A percentile compares a stretch with the other conserved stretches of the same genome.
Conservation (phyloP, 2,888 invertebrate genomes). For the Drosophila nigricruria region DNA sequence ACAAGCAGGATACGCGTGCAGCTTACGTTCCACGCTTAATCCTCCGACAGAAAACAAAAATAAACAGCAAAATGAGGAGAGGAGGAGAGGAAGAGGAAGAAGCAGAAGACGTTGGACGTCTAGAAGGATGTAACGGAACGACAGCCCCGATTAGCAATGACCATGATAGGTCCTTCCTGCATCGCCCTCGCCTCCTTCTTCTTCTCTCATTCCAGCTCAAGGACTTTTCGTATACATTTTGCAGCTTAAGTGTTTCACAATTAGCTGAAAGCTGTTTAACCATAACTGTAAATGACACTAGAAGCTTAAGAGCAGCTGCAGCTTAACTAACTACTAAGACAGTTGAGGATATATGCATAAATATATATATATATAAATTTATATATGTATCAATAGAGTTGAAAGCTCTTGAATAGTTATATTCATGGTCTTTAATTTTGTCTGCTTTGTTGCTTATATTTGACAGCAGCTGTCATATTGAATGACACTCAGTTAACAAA, state of each 20-base stretch:
- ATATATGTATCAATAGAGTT: constrained; percentile 10
- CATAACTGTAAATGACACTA: constrained; percentile 30
- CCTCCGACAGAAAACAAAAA: constrained; percentile 32
- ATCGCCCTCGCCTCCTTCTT: neutral
- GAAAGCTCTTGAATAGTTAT: constrained; percentile 2
- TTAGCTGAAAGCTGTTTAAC: constrained; percentile 41
- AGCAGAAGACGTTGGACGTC: constrained; percentile 10
- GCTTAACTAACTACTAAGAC: constrained; percentile 7
- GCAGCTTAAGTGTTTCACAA: constrained; percentile 55
- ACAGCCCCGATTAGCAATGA: constrained; percentile 45
- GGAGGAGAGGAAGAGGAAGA: neutral
- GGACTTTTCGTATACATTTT: constrained; percentile 43
- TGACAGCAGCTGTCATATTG: constrained; percentile 37
- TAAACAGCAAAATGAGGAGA: constrained; percentile 4
- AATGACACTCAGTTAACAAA: constrained; percentile 11
- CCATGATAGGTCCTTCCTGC: constrained; percentile 4
- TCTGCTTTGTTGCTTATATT: constrained; percentile 28
- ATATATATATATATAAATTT: constrained; percentile 4
- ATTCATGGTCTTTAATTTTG: constrained; percentile 14
- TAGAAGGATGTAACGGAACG: constrained; percentile 22
- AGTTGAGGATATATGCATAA: neutral
- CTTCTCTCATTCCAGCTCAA: constrained; percentile 26
- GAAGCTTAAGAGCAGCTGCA: constrained; percentile 14
- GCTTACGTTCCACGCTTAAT: constrained; percentile 66
- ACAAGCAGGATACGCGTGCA: constrained; percentile 29